A percentile compares a stretch with the other conserved stretches of the same genome.
phyloP scores from a whole-genome alignment of 1,140 invertebrate species.

The Cydia fagiglandana region DNA sequence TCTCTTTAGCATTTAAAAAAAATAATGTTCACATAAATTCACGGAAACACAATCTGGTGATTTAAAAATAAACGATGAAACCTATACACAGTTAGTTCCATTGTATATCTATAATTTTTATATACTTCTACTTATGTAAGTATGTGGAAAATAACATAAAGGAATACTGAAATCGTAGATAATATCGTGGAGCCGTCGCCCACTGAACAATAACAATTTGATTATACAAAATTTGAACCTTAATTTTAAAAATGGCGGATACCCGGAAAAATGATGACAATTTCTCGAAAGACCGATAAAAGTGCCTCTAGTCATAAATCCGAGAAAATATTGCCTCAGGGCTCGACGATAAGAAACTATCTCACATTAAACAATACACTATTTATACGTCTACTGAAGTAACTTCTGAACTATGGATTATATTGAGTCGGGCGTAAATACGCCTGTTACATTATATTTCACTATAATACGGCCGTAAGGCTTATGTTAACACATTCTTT shows the following conservation, averaged over 20 bases:
- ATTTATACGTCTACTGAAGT: conserved; percentile 60
- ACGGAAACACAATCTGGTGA: conserved; percentile 60
- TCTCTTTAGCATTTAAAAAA: conserved; percentile 71
- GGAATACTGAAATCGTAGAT: conserved; percentile 56
- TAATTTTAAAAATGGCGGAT: conserved; percentile 51
- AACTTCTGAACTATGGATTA: conserved; percentile 57
- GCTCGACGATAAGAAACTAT: conserved; percentile 35
- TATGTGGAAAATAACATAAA: conserved; percentile 62
- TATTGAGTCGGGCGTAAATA: conserved; percentile 39
- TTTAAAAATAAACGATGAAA: conserved; percentile 59
- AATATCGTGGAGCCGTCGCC: conserved; percentile 52
- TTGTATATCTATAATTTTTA: conserved; percentile 62
- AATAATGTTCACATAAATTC: conserved; percentile 72
- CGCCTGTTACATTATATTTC: conserved; percentile 46
- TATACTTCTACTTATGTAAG: conserved; percentile 64
- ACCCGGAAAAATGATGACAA: conserved; percentile 33
- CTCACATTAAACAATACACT: conserved; percentile 51
- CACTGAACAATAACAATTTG: conserved; percentile 64
- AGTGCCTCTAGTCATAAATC: conserved; percentile 44
- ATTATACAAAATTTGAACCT: conserved; percentile 64
- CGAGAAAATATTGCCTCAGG: conserved; percentile 12
- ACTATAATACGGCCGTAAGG: conserved; percentile 52
- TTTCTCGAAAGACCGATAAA: conserved; percentile 46
- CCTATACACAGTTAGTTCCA: conserved; percentile 55
- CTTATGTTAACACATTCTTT: conserved; percentile 42